Percentiles rank a stretch among this genome's conserved stretches.
Conservation (phyloP, 2,797 vertebrate species). For the Erithacus rubecula region DNA sequence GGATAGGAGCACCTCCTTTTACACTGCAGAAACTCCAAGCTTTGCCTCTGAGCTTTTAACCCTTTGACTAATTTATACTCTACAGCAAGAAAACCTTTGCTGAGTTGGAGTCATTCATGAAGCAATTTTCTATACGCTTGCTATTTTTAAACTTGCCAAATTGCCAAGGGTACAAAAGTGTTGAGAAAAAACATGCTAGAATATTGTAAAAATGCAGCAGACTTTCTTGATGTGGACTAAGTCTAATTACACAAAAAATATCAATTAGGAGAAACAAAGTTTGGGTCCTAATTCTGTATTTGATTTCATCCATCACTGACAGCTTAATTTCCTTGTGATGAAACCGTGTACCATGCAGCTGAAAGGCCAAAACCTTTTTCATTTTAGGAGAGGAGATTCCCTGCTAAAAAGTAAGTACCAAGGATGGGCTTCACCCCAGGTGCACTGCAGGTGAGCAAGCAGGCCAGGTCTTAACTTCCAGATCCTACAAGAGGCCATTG, state of each 20-base stretch:
- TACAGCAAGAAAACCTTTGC: not conserved
- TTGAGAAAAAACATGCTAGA: not conserved
- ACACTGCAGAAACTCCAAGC: not conserved
- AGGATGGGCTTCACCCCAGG: not conserved
- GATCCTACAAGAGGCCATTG: not conserved
- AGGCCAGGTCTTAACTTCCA: not conserved
- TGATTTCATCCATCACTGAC: not conserved
- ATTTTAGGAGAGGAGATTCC: not conserved
- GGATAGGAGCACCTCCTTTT: not conserved
- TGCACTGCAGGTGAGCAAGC: not conserved
- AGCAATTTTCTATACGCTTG: not conserved
- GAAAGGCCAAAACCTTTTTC: not conserved
- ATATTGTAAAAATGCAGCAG: not conserved
- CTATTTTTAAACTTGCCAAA: not conserved
- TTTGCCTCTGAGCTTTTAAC: not conserved
- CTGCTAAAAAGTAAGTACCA: not conserved
- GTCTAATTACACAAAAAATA: not conserved
- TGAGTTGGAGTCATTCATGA: not conserved
- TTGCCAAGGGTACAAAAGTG: not conserved
- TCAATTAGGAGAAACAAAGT: not conserved
- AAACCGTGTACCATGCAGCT: not conserved
- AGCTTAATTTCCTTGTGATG: not conserved
- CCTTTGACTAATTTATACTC: not conserved
- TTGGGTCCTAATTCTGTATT: not conserved
- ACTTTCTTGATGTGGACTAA: not conserved